A percentile compares a stretch with the other conserved stretches of the same genome.
Conservation (phyloP, 2,113 vertebrate species). For the Arenaria interpres region DNA sequence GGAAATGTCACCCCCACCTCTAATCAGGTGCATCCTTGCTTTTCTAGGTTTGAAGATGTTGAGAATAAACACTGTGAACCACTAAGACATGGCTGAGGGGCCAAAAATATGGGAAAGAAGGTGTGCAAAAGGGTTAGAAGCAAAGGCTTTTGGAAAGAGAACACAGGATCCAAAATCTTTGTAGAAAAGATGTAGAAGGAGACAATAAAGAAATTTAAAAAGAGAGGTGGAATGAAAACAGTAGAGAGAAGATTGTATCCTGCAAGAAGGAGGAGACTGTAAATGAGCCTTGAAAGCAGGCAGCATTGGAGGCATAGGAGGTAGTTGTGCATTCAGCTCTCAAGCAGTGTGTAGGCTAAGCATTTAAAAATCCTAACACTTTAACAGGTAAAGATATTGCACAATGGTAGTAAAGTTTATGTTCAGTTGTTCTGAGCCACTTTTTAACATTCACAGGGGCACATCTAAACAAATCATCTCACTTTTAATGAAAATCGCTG, state of each 20-base stretch:
- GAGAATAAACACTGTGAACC: not conserved
- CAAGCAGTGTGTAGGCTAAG: not conserved
- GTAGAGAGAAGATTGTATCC: not conserved
- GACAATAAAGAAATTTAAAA: not conserved
- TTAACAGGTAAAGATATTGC: slow-evolving; percentile 20
- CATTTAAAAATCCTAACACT: slow-evolving; percentile 2
- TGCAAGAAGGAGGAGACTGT: not conserved
- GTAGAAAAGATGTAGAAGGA: not conserved
- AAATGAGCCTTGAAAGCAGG: not conserved
- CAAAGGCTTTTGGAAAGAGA: not conserved
- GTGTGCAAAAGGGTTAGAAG: not conserved
- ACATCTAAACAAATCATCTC: slow-evolving; percentile 44
- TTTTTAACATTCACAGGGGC: slow-evolving; percentile 42
- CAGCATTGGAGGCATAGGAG: not conserved
- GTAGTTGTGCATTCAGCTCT: not conserved
- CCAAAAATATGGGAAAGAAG: not conserved
- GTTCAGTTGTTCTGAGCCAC: not conserved
- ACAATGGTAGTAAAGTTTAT: slow-evolving; percentile 20
- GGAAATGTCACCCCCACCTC: not conserved
- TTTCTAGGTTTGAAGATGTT: not conserved
- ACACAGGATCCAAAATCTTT: not conserved
- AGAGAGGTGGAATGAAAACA: not conserved
- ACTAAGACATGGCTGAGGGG: not conserved
- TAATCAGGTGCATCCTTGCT: not conserved
- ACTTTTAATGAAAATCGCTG: slow-evolving; percentile 44